These are phyloP conservation scores for Schizothorax lantsangensis DNA, from an alignment of 2,797 vertebrate species.

Conservation along the genomic window DNA sequence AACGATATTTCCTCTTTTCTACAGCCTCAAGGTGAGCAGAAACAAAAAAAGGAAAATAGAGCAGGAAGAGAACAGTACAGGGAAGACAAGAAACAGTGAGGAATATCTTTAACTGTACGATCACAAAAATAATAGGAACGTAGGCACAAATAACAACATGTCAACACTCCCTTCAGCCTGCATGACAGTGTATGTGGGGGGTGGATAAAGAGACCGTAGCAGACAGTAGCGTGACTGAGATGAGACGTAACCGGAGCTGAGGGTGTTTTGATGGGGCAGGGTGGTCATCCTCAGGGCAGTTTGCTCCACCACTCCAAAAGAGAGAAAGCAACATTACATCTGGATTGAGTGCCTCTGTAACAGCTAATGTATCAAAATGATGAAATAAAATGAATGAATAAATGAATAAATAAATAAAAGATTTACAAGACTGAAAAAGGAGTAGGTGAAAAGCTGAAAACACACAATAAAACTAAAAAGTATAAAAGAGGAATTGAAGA, in stretches of 20 bases:
- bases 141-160: slow-evolving; percentile 54
- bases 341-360: neutral
- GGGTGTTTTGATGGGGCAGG: slow-evolving; percentile 49
- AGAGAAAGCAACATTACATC: slow-evolving; percentile 29
- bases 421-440: neutral
- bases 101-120: slow-evolving; percentile 58
- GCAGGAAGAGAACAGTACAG: slow-evolving; percentile 33
- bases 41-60: slow-evolving; percentile 31
- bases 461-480: neutral
- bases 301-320: slow-evolving; percentile 45
- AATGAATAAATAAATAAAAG: no score
- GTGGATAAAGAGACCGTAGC: slow-evolving; percentile 42
- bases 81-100: slow-evolving; percentile 42
- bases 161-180: slow-evolving; percentile 54
- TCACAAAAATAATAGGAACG: slow-evolving; percentile 56
- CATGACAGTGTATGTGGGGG: slow-evolving; percentile 49
- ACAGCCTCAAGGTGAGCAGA: slow-evolving; percentile 9
- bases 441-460: neutral
- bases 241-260: slow-evolving; percentile 55
- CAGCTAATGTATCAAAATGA: neutral
- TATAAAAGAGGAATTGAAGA: neutral
- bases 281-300: slow-evolving; percentile 48
- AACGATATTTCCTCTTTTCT: slow-evolving; percentile 43
- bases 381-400: neutral
- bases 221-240: slow-evolving; percentile 55